Evolutionary conservation across 2,888 invertebrate species (phyloP).

Genomic region (Lycia hirtaria): DNA sequence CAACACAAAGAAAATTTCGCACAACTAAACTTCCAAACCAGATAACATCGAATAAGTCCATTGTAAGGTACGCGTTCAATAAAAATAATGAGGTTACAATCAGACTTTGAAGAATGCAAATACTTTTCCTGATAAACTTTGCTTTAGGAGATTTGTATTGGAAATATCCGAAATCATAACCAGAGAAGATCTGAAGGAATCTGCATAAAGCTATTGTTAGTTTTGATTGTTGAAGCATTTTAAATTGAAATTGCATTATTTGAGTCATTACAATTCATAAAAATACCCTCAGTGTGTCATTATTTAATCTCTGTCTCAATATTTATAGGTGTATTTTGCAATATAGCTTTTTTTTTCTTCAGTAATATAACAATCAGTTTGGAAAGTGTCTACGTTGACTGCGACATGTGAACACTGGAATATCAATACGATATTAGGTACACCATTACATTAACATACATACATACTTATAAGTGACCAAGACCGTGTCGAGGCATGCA

Average conservation of each 20-base stretch:
- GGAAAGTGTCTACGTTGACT: too few relatives aligned
- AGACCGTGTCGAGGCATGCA: too few relatives aligned
- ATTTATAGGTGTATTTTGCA: too few relatives aligned
- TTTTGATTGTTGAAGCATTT: not conserved
- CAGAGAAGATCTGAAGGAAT: not conserved
- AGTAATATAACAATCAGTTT: too few relatives aligned
- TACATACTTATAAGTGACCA: too few relatives aligned
- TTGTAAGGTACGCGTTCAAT: not conserved
- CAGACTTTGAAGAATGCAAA: not conserved
- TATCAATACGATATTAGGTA: too few relatives aligned
- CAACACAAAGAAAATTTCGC: not conserved
- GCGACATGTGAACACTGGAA: too few relatives aligned
- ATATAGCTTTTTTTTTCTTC: too few relatives aligned
- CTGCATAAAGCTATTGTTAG: not conserved
- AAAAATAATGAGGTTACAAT: not conserved
- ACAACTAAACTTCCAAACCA: not conserved
- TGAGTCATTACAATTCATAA: too few relatives aligned
- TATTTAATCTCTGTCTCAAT: too few relatives aligned
- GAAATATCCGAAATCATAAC: constrained; percentile 1
- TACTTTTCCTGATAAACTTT: not conserved
- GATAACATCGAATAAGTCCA: not conserved
- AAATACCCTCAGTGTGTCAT: too few relatives aligned
- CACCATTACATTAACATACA: too few relatives aligned
- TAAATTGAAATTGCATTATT: not conserved
- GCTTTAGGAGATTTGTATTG: not conserved